These are phyloP conservation scores for Amphiprion percula DNA, from an alignment of 2,113 vertebrate species.

Conservation along the genomic window DNA sequence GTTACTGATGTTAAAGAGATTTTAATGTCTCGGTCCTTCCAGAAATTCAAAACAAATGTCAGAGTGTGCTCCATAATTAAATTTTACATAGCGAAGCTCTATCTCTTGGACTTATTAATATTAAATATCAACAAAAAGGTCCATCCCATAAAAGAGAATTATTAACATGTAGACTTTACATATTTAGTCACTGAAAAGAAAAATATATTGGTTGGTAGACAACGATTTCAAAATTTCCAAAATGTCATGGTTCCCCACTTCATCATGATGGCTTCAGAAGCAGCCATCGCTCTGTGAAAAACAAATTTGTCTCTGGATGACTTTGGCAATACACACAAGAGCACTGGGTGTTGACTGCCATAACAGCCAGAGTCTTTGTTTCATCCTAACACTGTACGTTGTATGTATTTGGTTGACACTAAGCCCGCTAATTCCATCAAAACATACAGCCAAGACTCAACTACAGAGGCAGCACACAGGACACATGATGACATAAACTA, in stretches of 20 bases:
- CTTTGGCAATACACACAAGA: conserved; percentile 1
- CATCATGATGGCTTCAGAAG: conserved; percentile 9
- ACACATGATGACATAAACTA: too few relatives aligned
- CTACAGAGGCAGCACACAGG: too few relatives aligned
- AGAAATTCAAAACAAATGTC: conserved; percentile 24
- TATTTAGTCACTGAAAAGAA: conserved; percentile 28
- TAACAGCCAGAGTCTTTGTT: conserved; percentile 4
- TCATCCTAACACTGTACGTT: background rate
- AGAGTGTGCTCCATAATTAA: conserved; percentile 12
- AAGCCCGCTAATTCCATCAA: background rate
- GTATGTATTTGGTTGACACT: background rate
- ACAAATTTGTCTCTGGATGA: background rate
- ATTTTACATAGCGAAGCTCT: conserved; percentile 16
- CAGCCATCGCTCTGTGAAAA: background rate
- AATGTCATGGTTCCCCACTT: conserved; percentile 3
- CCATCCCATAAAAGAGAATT: conserved; percentile 51
- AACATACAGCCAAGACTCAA: too few relatives aligned
- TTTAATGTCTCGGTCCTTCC: background rate
- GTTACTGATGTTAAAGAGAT: background rate
- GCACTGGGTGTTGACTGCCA: background rate
- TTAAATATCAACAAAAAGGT: conserved; percentile 20
- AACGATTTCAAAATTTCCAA: conserved; percentile 7
- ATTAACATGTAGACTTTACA: conserved; percentile 49
- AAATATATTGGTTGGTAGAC: conserved; percentile 43
- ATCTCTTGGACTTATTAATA: conserved; percentile 20